Percentiles rank a stretch among this genome's conserved stretches.
Evolutionary conservation across 2,888 invertebrate species (phyloP).

Genomic region (Tenthredo livida): DNA sequence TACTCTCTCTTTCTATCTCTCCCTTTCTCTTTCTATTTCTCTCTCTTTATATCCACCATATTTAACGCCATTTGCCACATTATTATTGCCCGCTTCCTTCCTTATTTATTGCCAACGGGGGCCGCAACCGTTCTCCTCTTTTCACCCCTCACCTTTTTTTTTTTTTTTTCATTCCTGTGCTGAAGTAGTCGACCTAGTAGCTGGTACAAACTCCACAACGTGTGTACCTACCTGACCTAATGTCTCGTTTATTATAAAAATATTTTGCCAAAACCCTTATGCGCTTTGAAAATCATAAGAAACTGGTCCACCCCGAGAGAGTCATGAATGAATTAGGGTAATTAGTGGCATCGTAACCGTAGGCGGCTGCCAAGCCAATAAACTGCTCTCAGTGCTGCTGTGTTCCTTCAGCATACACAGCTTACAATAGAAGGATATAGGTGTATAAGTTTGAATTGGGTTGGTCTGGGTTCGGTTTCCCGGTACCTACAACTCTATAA

Average conservation of each 20-base stretch:
- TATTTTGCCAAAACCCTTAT: neutral
- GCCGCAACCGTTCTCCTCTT: constrained; percentile 18
- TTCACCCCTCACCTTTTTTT: neutral
- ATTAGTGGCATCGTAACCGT: constrained; percentile 60
- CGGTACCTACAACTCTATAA: constrained; percentile 38
- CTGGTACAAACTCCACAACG: neutral
- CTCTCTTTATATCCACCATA: constrained; percentile 59
- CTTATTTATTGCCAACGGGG: constrained; percentile 61
- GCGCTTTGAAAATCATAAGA: neutral
- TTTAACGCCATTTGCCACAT: constrained; percentile 67
- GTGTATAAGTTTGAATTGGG: neutral
- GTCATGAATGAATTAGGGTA: constrained; percentile 63
- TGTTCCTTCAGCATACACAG: neutral
- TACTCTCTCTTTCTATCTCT: neutral
- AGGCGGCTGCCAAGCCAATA: constrained; percentile 48
- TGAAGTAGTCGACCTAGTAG: neutral
- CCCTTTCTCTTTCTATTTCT: neutral
- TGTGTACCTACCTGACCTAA: neutral
- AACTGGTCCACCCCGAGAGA: constrained; percentile 34
- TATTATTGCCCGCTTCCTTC: constrained; percentile 66
- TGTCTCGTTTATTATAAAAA: neutral
- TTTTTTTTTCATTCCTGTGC: neutral
- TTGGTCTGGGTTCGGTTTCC: constrained; percentile 14
- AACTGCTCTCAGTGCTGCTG: constrained; percentile 25
- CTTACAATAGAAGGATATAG: neutral